Conservation (phyloP, 2,113 vertebrate species). For the Theropithecus gelada region DNA sequence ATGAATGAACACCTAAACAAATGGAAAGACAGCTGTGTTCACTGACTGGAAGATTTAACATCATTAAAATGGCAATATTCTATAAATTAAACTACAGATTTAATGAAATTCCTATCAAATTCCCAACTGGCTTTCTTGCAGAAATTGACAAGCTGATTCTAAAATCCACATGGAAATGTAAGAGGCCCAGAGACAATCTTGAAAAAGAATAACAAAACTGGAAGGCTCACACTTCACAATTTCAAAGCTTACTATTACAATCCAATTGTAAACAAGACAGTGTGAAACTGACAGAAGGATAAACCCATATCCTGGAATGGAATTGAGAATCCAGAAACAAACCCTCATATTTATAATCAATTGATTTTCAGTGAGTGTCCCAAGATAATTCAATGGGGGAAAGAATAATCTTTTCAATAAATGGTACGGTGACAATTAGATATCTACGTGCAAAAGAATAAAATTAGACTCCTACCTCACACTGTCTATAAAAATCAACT, state of each 20-base stretch:
- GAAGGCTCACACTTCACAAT: neutral
- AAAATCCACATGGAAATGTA: neutral
- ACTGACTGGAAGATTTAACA: neutral
- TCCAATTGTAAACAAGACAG: neutral
- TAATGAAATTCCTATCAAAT: neutral
- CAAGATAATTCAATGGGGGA: neutral
- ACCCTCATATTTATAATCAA: neutral
- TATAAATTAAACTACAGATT: neutral
- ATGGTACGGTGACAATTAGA: neutral
- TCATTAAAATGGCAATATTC: neutral
- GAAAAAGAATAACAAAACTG: neutral
- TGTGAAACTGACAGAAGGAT: neutral
- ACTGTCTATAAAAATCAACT: neutral
- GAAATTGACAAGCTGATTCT: neutral
- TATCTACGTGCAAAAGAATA: neutral
- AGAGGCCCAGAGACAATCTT: neutral
- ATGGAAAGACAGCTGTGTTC: neutral
- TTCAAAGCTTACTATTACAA: neutral
- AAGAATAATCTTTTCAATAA: neutral
- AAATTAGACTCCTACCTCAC: neutral
- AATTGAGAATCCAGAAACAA: neutral
- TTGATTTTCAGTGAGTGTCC: neutral
- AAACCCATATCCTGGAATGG: neutral
- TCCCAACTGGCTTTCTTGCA: neutral
- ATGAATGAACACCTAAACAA: neutral